Base-by-base conservation (phyloP, 2,888 invertebrate genomes). In the Suillia variegata region DNA sequence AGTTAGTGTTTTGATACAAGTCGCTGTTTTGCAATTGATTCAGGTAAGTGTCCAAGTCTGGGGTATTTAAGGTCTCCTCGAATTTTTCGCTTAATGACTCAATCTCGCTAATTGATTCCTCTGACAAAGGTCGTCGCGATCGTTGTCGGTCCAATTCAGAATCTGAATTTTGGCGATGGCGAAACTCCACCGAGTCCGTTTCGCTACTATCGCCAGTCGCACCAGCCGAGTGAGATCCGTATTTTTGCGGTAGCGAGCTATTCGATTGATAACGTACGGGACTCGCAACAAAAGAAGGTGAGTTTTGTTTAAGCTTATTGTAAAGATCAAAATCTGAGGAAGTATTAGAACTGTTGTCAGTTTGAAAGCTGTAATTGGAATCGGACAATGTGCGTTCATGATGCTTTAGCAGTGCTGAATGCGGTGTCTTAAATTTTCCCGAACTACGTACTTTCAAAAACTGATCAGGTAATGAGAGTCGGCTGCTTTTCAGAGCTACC, bases 81-180 rank as follows among this genome's bases (percentile, higher is more conserved):
- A 85, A 84, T 67, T 84, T 83, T 59, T 85, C 84, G 67, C 84
- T 83, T 18, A 87, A 80, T 12, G 87, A 86, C 59, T 87, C 87
- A 47, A 90, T 83, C 75, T 90, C 89, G 73, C 89, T 89, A 5
- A 81, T 80, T 45, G 89, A 90, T 69, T 92, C 89, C 73, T 90
- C 90, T 18, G 91, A 91, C 2, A 92, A 84, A 0, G 92, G 91
- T 66, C 91, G 83, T 53, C 92, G 84, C 70, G 90, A 92, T 45
- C 89, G 78, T 68, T 87, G 85, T 22, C 85, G 83, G 70, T 88
- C 87, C 42, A 87, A 68, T 1, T 84, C 84, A 62, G 86, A 85
- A 66, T 83, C 84, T 6, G 81, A 79, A 13, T 76, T 73, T 26
- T 76, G 76, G 2, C 71, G 67, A 65, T 48, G 61, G 20, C 87